Evolutionary conservation across 2,113 vertebrate genomes (phyloP).

Genomic region (Coregonus clupeaformis): DNA sequence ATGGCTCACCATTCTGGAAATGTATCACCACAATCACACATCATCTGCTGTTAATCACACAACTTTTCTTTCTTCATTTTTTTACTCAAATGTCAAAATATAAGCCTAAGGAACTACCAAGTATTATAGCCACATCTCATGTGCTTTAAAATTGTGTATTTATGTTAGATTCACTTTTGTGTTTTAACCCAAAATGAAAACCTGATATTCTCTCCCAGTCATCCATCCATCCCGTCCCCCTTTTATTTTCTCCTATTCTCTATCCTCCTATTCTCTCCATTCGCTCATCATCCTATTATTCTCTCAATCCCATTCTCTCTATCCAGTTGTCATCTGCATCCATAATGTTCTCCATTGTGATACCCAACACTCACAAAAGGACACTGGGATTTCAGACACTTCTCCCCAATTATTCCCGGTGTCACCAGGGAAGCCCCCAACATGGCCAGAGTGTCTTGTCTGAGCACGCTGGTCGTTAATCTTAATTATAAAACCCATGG

Average conservation of each 20-base stretch:
- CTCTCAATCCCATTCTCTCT: too few relatives aligned
- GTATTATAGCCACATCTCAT: too few relatives aligned
- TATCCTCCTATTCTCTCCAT: too few relatives aligned
- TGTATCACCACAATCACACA: conserved; percentile 60
- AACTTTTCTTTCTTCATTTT: too few relatives aligned
- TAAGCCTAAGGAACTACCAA: too few relatives aligned
- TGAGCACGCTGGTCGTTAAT: conserved; percentile 73
- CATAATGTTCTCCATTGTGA: conserved; percentile 46
- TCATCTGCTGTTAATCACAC: conserved; percentile 56
- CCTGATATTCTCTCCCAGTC: too few relatives aligned
- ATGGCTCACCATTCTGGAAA: conserved; percentile 67
- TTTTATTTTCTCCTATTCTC: too few relatives aligned
- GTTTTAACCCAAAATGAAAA: too few relatives aligned
- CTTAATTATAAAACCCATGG: conserved; percentile 80
- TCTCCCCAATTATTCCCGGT: conserved; percentile 72
- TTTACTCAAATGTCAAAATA: not conserved
- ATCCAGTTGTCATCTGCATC: conserved; percentile 31
- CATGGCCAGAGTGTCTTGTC: conserved; percentile 68
- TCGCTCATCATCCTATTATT: too few relatives aligned
- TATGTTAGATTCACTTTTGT: too few relatives aligned
- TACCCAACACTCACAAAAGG: conserved; percentile 39
- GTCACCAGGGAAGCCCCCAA: conserved; percentile 65
- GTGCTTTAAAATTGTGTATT: too few relatives aligned
- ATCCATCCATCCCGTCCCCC: too few relatives aligned
- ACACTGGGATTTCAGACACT: conserved; percentile 58